Evolutionary conservation across 2,113 vertebrate genomes (phyloP), one percentile per base, ranked within the genome.

Genomic region (Rhinoderma darwinii): DNA sequence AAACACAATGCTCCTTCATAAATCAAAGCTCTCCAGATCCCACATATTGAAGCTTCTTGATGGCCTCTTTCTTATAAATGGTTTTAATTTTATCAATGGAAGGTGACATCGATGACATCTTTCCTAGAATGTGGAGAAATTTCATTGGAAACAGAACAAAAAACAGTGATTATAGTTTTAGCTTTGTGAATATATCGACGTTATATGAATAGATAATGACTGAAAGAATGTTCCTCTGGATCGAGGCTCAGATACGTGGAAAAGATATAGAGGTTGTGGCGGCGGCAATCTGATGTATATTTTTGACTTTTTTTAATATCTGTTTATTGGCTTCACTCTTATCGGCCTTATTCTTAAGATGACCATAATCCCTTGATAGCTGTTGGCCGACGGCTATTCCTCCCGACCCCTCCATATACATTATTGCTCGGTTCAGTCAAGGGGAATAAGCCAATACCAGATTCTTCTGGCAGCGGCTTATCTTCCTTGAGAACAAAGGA

Each of bases 201-300:
- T 32, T 2, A 35, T 22, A 15, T 35, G 32, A 70, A 37, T 70
- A 35, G 66, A 37, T 32, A 37, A 70, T 3, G 66, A 70, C 4
- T 35, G 66, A 66, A 27, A 66, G 11, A 37, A 32, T 17, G 30
- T 68, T 35, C 30, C 63, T 68, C 63, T 17, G 63, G 30, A 68
- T n/a, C 61, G n/a, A 14, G 61, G 30, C 27, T 35, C 25, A 10
- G 32, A 17, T 18, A 1, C 14, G 0, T 37, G 15, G 66, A 7
- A 6, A 18, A 30, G 30, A 14, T 6, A 17, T 47, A 47, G 9
- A 12, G 44, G 14, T 12, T 47, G 43, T 44, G 44, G 44, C 44
- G 0, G 32, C 2, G 20, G 32, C 17, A 15, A 2, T 0, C 9
- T 17, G 27, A 17, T 1, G n/a, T 30, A 1, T 1, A 4, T 11